Evolutionary conservation across 1,140 invertebrate genomes (phyloP), one percentile per base, ranked within the genome.

Genomic region (Drosophila ananassae): DNA sequence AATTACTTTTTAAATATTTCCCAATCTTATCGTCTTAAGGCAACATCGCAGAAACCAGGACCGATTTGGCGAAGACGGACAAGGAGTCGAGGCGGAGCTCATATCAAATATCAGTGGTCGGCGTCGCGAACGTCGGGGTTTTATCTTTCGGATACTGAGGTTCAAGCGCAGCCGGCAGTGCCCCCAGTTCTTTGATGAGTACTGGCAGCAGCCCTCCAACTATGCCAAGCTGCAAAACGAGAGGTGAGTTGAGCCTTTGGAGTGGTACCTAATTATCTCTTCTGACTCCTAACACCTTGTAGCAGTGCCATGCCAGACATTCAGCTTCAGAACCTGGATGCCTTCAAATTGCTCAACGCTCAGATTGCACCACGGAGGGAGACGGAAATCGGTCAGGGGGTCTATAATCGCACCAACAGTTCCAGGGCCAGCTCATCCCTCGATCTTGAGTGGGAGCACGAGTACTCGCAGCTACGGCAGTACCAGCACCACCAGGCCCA

Each of bases 361-460:
- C 52, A 68, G 21, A 10, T 67, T 21, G 69, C 74, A 17, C 32
- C 79, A 52, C 81, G 44, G 25, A 85, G 84, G 52, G 89, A 91
- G 63, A 89, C 89, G 24, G 81, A 89, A 24, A 44, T 91, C 30
- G 60, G 60, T 9, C 73, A 22, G 6, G 63, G 79, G 13, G 67
- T 56, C 13, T 87, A 74, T 24, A 74, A 62, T 2, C 82, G 73
- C 9, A 66, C 77, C 44, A 46, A 73, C 22, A 77, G 51, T 48
- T 91, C 91, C 0, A 63, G 82, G 9, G 83, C 91, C 2, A 91
- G 90, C 57, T 91, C 90, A 17, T 91, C 91, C 5, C 50, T 91
- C 17, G 91, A 91, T 25, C 73, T 91, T 6, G 91, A 91, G 63
- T 91, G 91, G 91, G 91, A 91, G 63, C 91, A 91, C 37, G 91